phyloP scores from a whole-genome alignment of 2,888 invertebrate genomes.

The Seira sanloemensis region DNA sequence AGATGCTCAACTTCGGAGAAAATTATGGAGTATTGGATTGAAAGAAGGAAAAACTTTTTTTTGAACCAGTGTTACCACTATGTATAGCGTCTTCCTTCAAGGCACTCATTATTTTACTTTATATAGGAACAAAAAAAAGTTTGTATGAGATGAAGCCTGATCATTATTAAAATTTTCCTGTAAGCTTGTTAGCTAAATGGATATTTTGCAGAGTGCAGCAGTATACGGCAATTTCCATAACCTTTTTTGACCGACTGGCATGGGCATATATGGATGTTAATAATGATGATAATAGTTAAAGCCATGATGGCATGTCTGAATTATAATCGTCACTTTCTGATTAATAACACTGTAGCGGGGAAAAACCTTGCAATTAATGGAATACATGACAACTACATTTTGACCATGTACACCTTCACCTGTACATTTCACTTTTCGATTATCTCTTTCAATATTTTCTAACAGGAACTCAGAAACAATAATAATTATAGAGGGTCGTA shows the following conservation, averaged over 20 bases:
- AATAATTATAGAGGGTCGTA: too few relatives aligned
- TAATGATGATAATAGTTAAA: constrained; percentile 3
- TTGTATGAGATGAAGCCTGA: background rate
- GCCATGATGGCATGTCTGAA: constrained; percentile 11
- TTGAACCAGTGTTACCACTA: background rate
- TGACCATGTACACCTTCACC: background rate
- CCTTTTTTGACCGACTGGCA: background rate
- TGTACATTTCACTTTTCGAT: too few relatives aligned
- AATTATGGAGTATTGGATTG: background rate
- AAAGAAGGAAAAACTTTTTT: background rate
- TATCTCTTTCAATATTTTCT: too few relatives aligned
- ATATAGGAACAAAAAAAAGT: background rate
- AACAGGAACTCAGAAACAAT: too few relatives aligned
- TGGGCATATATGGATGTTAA: background rate
- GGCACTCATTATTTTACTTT: constrained; percentile 11
- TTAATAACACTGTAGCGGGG: background rate
- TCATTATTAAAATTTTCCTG: background rate
- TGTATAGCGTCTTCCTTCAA: too few relatives aligned
- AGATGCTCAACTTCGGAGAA: background rate
- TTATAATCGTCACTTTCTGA: constrained; percentile 2
- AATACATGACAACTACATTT: background rate
- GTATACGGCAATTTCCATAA: background rate
- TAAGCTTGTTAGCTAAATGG: constrained; percentile 12
- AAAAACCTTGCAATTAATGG: background rate
- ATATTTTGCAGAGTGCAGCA: background rate